Conservation (phyloP, 2,797 vertebrate species). For the Eulemur mongoz region DNA sequence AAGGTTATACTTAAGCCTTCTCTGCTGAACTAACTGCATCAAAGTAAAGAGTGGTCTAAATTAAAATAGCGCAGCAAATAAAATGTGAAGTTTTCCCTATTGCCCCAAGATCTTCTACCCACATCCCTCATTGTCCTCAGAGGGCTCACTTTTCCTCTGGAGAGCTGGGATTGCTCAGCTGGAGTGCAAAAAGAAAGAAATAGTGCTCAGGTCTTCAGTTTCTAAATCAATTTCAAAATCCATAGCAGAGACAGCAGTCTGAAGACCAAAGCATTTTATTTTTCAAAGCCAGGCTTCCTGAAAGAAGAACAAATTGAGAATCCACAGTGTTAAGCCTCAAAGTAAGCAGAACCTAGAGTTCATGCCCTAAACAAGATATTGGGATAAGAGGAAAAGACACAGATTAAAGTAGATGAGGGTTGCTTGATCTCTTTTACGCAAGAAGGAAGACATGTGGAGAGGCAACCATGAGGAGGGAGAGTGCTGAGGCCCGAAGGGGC, state of each 20-base stretch:
- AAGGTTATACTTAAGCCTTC: neutral
- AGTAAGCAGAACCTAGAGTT: neutral
- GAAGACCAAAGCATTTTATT: conserved; percentile 13
- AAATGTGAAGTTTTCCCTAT: neutral
- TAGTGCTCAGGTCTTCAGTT: neutral
- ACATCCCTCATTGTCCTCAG: neutral
- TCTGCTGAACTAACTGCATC: neutral
- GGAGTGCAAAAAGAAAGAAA: neutral
- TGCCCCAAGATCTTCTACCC: neutral
- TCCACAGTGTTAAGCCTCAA: neutral
- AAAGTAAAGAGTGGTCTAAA: neutral
- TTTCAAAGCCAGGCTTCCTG: neutral
- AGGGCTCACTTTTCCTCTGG: neutral
- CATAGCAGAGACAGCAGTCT: neutral
- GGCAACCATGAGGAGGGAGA: neutral
- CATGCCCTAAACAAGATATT: neutral
- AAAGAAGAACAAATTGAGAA: neutral
- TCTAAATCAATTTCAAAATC: conserved; percentile 14
- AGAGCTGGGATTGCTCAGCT: neutral
- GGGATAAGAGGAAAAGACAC: neutral
- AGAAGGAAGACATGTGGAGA: neutral
- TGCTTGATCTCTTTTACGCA: neutral
- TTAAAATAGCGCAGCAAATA: neutral
- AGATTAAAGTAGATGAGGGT: neutral
- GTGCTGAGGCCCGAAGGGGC: neutral